Base-by-base conservation (phyloP, 2,888 invertebrate genomes). In the Synergus umbraculus region DNA sequence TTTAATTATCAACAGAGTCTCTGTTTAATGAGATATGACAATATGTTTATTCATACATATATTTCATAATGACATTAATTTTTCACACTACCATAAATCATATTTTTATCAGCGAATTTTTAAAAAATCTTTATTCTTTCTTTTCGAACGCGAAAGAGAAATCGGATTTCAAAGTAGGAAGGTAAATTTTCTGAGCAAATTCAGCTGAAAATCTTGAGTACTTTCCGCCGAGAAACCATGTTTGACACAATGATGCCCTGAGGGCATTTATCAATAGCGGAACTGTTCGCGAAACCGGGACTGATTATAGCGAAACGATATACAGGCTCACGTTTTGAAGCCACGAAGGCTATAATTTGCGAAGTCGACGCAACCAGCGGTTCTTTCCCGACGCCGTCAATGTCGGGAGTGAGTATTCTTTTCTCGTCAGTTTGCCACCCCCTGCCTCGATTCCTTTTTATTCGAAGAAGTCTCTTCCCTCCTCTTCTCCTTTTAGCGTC, bases 331-430 rank as follows among this genome's bases (percentile, higher is more conserved):
- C 58, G 76, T 66, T 76, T 78, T 82, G 80, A 82, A 83, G 81
- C 82, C 80, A 73, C 66, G 78, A 77, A 83, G 83, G 82, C 83
- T 83, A 83, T 84, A 81, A 83, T 84, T 84, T 81, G 82, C 78
- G 80, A 82, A 82, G 83, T 81, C 84, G 81, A 81, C 82, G 83
- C 83, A 82, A 83, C 84, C 83, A 82, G 83, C 84, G 83, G 87
- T 87, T 87, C 87, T 86, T 86, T 86, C 85, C 86, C 87, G 85
- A 86, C 86, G 85, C 83, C 84, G 85, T 85, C 82, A 84, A 79
- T 84, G 79, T 69, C 84, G 83, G 67, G 78, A 29, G 81, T 84
- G 86, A 86, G 86, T 85, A 89, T 89, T 88, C 88, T 90, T 87
- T 84, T 83, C 79, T 80, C 86, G 86, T 84, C 85, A 85, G 86